phyloP scores from a whole-genome alignment of 92 coral and sea anemone genomes.

The Parazoanthus atlanticus region DNA sequence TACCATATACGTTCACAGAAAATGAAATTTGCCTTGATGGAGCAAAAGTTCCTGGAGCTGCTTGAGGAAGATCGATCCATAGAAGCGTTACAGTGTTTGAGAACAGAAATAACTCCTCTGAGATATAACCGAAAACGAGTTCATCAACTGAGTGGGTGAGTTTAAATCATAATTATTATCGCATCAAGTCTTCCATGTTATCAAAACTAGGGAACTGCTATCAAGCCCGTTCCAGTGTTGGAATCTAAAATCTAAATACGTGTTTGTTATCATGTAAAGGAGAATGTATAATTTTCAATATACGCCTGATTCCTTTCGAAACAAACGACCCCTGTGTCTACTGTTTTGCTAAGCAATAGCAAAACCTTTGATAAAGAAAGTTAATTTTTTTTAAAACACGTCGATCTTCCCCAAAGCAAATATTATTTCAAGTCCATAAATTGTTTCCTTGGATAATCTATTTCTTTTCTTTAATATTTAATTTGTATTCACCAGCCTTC shows the following conservation, averaged over 20 bases:
- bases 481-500: constrained; percentile 43
- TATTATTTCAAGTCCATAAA: constrained; percentile 7
- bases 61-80: constrained; percentile 87
- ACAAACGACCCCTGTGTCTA: not conserved
- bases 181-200: not conserved
- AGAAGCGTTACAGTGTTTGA: constrained; percentile 92
- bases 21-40: constrained; percentile 95
- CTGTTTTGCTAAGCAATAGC: not conserved
- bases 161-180: not conserved
- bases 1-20: constrained; percentile 59
- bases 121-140: constrained; percentile 88
- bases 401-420: not conserved
- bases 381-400: not conserved
- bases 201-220: not conserved
- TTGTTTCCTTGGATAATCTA: constrained; percentile 48
- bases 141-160: constrained; percentile 97
- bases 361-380: not conserved
- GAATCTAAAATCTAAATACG: not conserved
- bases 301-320: not conserved
- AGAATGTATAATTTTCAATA: not conserved
- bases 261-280: constrained; percentile 22
- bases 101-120: constrained; percentile 94
- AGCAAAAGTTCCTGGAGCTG: constrained; percentile 94
- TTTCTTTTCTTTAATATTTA: constrained; percentile 46
- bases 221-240: not conserved